Evolutionary conservation across 2,797 vertebrate genomes (phyloP), one percentile per base, ranked within the genome.

Genomic region (Melanitta fusca): DNA sequence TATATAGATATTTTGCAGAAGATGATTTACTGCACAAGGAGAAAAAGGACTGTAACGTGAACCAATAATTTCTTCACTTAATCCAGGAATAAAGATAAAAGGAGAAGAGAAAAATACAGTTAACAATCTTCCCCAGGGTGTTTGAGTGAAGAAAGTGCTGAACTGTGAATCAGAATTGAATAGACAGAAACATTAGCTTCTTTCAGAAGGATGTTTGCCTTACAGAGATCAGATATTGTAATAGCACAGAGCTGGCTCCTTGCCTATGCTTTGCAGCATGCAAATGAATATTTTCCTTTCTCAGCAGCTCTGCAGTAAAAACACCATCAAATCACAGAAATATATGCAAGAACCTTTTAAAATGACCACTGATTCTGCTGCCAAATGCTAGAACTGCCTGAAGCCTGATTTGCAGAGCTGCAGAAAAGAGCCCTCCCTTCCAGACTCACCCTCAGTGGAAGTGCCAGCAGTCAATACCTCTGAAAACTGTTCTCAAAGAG

Each of bases 151-250:
- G 45, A 78, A 95, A 94, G 88, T 91, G 72, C 93, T 95, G 94
- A 96, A 95, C 75, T 88, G 93, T 90, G 91, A 93, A 93, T 95
- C 65, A 72, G 83, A 95, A 90, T 80, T 85, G 95, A 95, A 89
- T 80, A 93, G 93, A 80, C 90, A 95, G 93, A 83, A 94, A 91
- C 84, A 93, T 96, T 96, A 96, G 27, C 78, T 96, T 49, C 88
- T 93, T 96, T 96, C 93, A 95, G 93, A 94, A 85, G 75, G 85
- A 68, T 87, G 81, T 88, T 95, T 96, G 86, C 88, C 75, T 96
- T 91, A 93, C 61, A 85, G 84, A 95, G 95, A 95, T 95, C 96
- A 95, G 94, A 80, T 95, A 95, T 54, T 93, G 86, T 94, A 96
- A 91, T 78, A 95, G 86, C 86, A 93, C 57, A 32, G 54, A 74